Percentiles rank a stretch among this genome's conserved stretches.
Evolutionary conservation across 2,113 vertebrate genomes (phyloP).

Genomic region (Symphodus melops): DNA sequence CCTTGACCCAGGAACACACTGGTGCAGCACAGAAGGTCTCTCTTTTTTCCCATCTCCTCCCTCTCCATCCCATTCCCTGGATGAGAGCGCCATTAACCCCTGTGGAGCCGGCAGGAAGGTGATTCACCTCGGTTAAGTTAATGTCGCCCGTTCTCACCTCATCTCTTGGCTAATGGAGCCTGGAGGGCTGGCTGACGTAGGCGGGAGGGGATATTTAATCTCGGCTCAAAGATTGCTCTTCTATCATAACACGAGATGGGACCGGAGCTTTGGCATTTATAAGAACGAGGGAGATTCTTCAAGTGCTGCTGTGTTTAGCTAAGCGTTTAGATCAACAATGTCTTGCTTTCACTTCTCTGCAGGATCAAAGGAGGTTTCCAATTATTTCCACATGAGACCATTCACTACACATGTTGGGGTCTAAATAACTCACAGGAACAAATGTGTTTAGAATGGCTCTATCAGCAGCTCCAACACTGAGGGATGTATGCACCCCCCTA

Average conservation of each 20-base stretch:
- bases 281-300: slow-evolving; percentile 11
- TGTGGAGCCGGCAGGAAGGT: slow-evolving; percentile 60
- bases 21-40: neutral
- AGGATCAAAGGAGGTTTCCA: neutral
- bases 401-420: neutral
- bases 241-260: slow-evolving; percentile 32
- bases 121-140: slow-evolving; percentile 70
- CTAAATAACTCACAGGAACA: neutral
- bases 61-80: slow-evolving; percentile 31
- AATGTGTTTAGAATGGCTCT: neutral
- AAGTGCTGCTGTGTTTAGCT: neutral
- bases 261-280: slow-evolving; percentile 6
- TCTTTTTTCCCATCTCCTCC: slow-evolving; percentile 8
- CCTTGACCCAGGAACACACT: slow-evolving; percentile 58
- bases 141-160: slow-evolving; percentile 64
- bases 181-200: slow-evolving; percentile 45
- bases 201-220: slow-evolving; percentile 56
- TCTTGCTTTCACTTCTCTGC: neutral
- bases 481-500: no score
- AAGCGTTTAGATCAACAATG: neutral
- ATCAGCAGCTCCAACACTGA: neutral
- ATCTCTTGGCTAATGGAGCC: slow-evolving; percentile 74
- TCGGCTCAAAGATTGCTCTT: slow-evolving; percentile 42
- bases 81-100: slow-evolving; percentile 67
- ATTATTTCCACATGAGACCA: neutral